These are phyloP conservation scores for Ginglymostoma cirratum DNA, from an alignment of 2,113 vertebrate species.

Conservation along the genomic window DNA sequence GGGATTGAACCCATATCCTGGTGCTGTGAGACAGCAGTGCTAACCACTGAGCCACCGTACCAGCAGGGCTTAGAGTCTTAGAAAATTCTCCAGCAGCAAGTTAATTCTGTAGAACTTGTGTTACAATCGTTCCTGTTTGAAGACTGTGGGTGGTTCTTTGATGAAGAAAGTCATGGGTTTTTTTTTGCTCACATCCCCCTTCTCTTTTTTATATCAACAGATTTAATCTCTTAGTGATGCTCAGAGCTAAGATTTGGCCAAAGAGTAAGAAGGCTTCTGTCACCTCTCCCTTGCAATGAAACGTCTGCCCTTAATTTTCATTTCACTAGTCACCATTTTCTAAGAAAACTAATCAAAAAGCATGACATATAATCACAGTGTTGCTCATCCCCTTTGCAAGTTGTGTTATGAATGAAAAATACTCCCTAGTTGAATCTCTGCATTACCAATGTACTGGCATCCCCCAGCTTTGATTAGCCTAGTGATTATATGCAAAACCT, in stretches of 20 bases:
- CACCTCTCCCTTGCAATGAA: not conserved
- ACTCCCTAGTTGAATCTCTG: not conserved
- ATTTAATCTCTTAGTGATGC: not conserved
- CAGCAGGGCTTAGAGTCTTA: not conserved
- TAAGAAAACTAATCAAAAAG: conserved; percentile 7
- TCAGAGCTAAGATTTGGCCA: not conserved
- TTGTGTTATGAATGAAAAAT: not conserved
- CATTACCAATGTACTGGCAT: not conserved
- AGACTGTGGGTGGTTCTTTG: not conserved
- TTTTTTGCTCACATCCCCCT: not conserved
- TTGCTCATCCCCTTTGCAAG: not conserved
- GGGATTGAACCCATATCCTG: no score
- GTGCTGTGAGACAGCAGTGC: no score
- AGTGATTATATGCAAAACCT: not conserved
- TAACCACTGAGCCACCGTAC: no score
- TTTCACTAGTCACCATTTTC: conserved; percentile 1
- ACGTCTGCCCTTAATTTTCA: not conserved
- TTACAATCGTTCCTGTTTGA: not conserved
- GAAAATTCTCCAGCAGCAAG: not conserved
- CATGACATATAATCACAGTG: not conserved
- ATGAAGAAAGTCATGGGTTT: not conserved
- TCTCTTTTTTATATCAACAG: not conserved
- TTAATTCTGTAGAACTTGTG: not conserved
- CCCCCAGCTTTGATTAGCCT: not conserved
- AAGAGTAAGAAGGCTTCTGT: no score